Base-by-base conservation (phyloP, 2,797 vertebrate genomes). In the Pseudotriccus pelzelni region DNA sequence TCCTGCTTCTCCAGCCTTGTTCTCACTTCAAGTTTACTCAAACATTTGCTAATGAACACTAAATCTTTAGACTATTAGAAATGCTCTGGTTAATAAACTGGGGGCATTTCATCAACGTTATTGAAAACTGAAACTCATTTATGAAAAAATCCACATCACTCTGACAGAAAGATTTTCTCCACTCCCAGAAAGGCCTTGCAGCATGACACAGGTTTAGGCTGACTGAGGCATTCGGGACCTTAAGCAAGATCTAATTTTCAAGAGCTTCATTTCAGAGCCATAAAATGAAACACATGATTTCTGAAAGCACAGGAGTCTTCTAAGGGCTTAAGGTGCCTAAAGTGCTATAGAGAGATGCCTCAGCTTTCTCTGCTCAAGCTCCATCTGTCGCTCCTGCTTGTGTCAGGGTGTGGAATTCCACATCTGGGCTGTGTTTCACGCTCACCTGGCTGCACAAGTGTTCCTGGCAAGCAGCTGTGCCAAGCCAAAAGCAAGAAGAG, bases 11-110 rank as follows among this genome's bases (percentile, higher is more conserved):
- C 43, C 55, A 20, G 37, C 25, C 32, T 44, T 72, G 30, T 39
- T 66, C 55, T 75, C 87, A 49, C 74, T 60, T 44, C 1, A 41
- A 53, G 56, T 80, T 96, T 39, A 73, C 52, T 77, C 84, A 90
- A 91, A 62, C 43, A 25, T 80, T 90, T 79, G 64, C 43, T 91
- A 92, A 95, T 78, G 76, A 95, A 79, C 84, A 93, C 70, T 92
- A 93, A 90, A 96, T 94, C 89, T 97, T 93, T 7, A 34, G 32
- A 50, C 62, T 78, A 37, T 80, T 24, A 47, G n/a, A 82, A 53
- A 17, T 39, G 58, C 84, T 84, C 60, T 68, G 28, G 74, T 94
- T 96, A 94, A 94, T 89, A 87, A 95, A 84, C 52, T 46, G 55
- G 28, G 12, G 14, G 66, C 55, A 32, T 82, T 94, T 84, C 63